Evolutionary conservation across 2,888 invertebrate species (phyloP), one percentile per base, ranked within the genome.

Genomic region (Chironomus tentans): DNA sequence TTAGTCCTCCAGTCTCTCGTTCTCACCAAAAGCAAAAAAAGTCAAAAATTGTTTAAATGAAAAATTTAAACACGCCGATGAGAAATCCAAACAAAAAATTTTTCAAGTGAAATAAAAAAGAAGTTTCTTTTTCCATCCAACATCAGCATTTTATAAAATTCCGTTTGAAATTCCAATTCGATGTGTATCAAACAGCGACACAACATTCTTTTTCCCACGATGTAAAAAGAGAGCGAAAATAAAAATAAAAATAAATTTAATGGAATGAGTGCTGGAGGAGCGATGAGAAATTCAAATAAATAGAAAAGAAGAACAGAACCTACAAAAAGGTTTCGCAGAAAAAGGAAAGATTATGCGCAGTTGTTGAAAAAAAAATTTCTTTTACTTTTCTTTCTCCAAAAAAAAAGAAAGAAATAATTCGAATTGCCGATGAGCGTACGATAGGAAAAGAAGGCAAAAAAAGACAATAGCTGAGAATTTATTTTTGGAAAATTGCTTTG

Each of bases 401-500:
- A 65, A 7, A 38, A 38, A 10, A 38, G 10, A 38, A 38, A 10
- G 38, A 10, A 38, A 38, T 1, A 38, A 38, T 38, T 38, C 38
- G 38, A 38, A 56, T 56, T 56, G 18, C 15, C 56, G 56, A 18
- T 65, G n/a, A 18, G n/a, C 15, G 24, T 2, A 24, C 13, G 65
- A 24, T 10, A 65, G 21, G 24, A 12, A 65, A 24, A 38, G 5
- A 15, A 5, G 46, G n/a, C 24, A 38, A 50, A 50, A 24, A 50
- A 21, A 18, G 24, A 21, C 71, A 24, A 50, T 71, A 3, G 22
- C 6, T 71, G 47, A 50, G 12, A 13, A 56, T 48, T 71, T 71
- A 71, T 71, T 71, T 50, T 70, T 48, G 70, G 70, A 70, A 70
- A 62, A 70, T 18, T 47, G 10, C 48, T 7, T 70, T 15, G 38